Percentiles rank a stretch among this genome's conserved stretches.
Conservation (phyloP, 2,113 vertebrate species). For the Megalops atlanticus region DNA sequence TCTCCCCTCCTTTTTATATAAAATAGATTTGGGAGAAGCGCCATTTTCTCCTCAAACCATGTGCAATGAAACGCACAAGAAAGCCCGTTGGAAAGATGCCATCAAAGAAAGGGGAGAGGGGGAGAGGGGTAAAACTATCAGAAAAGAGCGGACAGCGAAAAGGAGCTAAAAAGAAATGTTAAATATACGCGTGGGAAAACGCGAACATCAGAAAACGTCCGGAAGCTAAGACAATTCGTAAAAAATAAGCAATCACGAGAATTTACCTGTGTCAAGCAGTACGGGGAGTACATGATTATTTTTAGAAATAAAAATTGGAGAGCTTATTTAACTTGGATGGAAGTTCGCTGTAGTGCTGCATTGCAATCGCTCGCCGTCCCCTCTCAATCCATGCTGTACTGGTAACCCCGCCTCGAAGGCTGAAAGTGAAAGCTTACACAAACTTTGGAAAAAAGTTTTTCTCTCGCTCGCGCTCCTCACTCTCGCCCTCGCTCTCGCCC, state of each 20-base stretch:
- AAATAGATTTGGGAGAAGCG: constrained; percentile 72
- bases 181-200: constrained; percentile 20
- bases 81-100: constrained; percentile 49
- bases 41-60: constrained; percentile 72
- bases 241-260: constrained; percentile 46
- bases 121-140: constrained; percentile 32
- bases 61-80: constrained; percentile 54
- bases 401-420: constrained; percentile 76
- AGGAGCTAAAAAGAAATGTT: constrained; percentile 31
- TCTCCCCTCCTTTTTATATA: constrained; percentile 53
- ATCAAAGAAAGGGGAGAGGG: constrained; percentile 41
- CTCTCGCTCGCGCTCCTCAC: constrained; percentile 43
- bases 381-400: constrained; percentile 74
- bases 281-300: constrained; percentile 78
- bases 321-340: constrained; percentile 71
- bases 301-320: constrained; percentile 56
- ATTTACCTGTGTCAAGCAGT: constrained; percentile 82
- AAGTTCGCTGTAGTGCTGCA: constrained; percentile 72
- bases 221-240: constrained; percentile 32
- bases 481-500: constrained; percentile 31
- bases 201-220: constrained; percentile 31
- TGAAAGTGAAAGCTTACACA: constrained; percentile 77
- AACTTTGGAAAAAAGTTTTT: constrained; percentile 69
- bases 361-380: constrained; percentile 71
- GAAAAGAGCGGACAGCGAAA: constrained; percentile 22